Percentiles rank a stretch among this genome's conserved stretches.
phyloP scores from a whole-genome alignment of 2,888 invertebrate genomes.

The Taenaris catops region DNA sequence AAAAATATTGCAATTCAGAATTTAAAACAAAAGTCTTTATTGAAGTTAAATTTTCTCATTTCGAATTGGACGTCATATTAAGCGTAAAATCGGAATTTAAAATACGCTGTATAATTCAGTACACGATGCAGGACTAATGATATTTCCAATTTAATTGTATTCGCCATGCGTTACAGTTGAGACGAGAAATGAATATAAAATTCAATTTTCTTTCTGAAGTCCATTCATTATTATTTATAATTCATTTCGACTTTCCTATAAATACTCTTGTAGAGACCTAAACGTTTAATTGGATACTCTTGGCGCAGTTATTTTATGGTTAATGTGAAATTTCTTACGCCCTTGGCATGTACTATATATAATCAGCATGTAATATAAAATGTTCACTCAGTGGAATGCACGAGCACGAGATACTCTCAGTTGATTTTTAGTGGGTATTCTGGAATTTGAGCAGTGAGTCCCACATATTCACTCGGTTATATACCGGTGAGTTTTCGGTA shows the following conservation, averaged over 20 bases:
- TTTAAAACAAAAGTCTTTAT: not conserved
- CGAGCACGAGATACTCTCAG: too few species aligned
- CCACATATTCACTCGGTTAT: too few species aligned
- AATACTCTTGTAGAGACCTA: too few species aligned
- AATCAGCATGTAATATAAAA: too few species aligned
- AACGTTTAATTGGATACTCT: too few species aligned
- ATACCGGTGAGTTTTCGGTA: too few species aligned
- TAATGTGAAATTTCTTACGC: too few species aligned
- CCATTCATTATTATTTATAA: not conserved
- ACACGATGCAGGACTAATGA: slow-evolving; percentile 11
- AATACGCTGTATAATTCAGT: slow-evolving; percentile 13
- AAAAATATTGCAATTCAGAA: not conserved
- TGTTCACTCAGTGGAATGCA: too few species aligned
- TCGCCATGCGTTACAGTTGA: slow-evolving; percentile 11
- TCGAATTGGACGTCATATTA: slow-evolving; percentile 12
- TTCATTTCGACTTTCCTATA: not conserved
- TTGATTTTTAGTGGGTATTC: too few species aligned
- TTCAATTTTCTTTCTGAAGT: slow-evolving; percentile 4
- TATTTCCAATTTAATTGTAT: slow-evolving; percentile 10
- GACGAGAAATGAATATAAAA: slow-evolving; percentile 4
- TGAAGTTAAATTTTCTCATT: slow-evolving; percentile 1
- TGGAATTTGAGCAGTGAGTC: too few species aligned
- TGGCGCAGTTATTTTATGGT: too few species aligned
- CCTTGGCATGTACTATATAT: too few species aligned
- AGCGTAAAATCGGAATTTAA: slow-evolving; percentile 15